Percentiles rank a stretch among this genome's conserved stretches.
Evolutionary conservation across 2,797 vertebrate species (phyloP).

Genomic region (Sardinella longiceps): DNA sequence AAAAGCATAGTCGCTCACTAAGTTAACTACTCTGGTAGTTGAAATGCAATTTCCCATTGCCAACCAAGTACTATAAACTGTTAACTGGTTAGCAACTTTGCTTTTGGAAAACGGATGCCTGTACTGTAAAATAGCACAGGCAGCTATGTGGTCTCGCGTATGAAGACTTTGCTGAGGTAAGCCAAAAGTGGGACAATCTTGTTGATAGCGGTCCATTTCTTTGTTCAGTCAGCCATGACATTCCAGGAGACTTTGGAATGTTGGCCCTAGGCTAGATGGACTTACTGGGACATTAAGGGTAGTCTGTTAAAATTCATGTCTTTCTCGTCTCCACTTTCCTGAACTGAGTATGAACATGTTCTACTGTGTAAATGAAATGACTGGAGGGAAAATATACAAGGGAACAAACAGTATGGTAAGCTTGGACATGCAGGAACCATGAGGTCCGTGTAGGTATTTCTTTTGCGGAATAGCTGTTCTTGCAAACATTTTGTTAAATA

Average conservation of each 20-base stretch:
- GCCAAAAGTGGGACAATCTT: neutral
- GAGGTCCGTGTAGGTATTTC: neutral
- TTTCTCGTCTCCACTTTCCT: neutral
- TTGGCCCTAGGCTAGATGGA: neutral
- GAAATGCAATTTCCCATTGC: no score
- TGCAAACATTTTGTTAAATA: no score
- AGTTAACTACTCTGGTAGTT: no score
- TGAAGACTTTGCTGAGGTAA: neutral
- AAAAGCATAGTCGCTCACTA: no score
- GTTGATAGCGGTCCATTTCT: neutral
- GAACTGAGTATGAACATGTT: neutral
- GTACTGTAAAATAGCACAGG: neutral
- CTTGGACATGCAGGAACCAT: neutral
- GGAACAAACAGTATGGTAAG: neutral
- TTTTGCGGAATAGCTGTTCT: neutral
- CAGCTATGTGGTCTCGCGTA: neutral
- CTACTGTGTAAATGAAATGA: neutral
- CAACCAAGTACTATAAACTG: no score
- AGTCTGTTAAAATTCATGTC: neutral
- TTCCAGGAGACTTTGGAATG: slow-evolving; percentile 19
- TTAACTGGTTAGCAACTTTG: no score
- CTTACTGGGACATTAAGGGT: neutral
- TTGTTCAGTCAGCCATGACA: slow-evolving; percentile 7
- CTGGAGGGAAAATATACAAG: neutral
- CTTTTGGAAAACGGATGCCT: neutral